Base-by-base conservation (phyloP, 2,888 invertebrate species). In the Diarsia brunnea region DNA sequence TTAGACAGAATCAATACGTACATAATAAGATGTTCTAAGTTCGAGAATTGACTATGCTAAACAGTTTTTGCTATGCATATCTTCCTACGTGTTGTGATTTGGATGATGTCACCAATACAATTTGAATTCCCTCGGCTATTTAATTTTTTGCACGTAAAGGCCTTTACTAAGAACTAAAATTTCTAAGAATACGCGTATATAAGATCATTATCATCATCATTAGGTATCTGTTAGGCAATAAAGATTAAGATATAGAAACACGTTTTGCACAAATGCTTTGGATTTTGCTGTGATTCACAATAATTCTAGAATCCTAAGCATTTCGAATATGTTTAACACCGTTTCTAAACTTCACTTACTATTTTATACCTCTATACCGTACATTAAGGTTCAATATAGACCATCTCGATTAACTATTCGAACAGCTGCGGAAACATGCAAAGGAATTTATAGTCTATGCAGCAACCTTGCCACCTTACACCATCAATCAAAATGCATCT, bases 251-350 rank as follows among this genome's bases (percentile, higher is more conserved):
- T 61, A 8, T 51, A 47, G 43, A 68, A 67, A 77, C 84, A 84
- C 55, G 77, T 84, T 81, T 77, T 70, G 70, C 51, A 58, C 61
- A 79, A 63, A 67, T 45, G 38, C 65, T 58, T 63, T 63, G 55
- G 61, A 47, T 67, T 84, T 51, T 72, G 58, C 55, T 69, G 27
- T 81, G 77, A 84, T 43, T 82, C 73, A 78, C 43, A 31, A 24
- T 51, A 31, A 24, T 51, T 68, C 53, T 64, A 69, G 68, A 71
- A 73, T 81, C 73, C 65, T 45, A 81, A 70, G 14, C 24, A 65
- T 77, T 68, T 53, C 8, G 24, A 45, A 38, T 21, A 63, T 49
- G 21, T 55, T 4, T 60, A 14, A 21, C 38, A 67, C 27, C 58
- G 27, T 69, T 79, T 38, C 43, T 51, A 61, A 53, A 5, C 31